Evolutionary conservation across 2,888 invertebrate genomes (phyloP), one percentile per base, ranked within the genome.

Genomic region (Rhamnusium bicolor): DNA sequence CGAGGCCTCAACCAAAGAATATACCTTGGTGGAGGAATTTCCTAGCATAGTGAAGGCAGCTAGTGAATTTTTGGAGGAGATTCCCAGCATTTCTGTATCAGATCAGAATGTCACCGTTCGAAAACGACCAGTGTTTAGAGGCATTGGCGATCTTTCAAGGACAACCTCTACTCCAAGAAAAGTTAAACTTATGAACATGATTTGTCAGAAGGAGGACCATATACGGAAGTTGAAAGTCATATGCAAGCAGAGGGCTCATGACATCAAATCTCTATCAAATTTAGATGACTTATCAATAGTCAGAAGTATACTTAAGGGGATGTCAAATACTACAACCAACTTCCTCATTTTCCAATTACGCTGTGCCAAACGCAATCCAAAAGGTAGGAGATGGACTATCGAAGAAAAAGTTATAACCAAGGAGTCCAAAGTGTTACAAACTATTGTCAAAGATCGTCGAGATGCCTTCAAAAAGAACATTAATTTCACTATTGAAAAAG

Each of bases 121-220:
- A 46, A 46, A 46, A 46, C 46, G 46, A 14, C 7, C 46, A 2
- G 2, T 46, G 10, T 46, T 46, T 46, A 46, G 10, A 14, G 46
- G 46, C 46, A 46, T 46, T 46, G 46, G 7, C 46, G 7, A 46
- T 46, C 5, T 46, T 46, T 46, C 46, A n/a, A 46, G 46, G 7
- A 8, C 46, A 46, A 46, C 10, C 14, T 2, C 46, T 8, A 46
- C 46, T 46, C 46, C 46, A 46, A 46, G 46, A 8, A 46, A 46
- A 46, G 10, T 46, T 10, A 46, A 46, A 46, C 46, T 46, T 8
- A 46, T 46, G 46, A 8, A 46, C 14, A 46, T 46, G 46, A 14
- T 46, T 46, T 19, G 84, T 82, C 69, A 87, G 80, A 27, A 84
- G 83, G 86, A 76, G 80, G 19, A 83, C 82, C 58, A 75, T 77